Evolutionary conservation across 2,113 vertebrate species (phyloP), one percentile per base, ranked within the genome.

Genomic region (Cryptoleucopteryx plumbea): DNA sequence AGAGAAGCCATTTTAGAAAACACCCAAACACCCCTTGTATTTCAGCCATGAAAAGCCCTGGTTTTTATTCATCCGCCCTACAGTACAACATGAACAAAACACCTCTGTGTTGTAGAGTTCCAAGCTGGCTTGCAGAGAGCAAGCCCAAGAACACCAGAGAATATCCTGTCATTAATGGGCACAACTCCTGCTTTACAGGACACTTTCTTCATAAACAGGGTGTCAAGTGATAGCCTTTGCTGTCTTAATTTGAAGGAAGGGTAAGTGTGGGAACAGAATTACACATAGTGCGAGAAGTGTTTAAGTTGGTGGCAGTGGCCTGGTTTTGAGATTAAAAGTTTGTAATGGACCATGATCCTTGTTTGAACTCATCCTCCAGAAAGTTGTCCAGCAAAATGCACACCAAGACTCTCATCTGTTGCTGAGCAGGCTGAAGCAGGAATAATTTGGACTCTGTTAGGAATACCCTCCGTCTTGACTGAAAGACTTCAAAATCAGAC

Each of bases 61-160:
- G 4, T 0, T 61, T 75, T 86, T 66, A 38, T 62, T 48, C 16
- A 11, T 5, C 11, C 9, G 84, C 4, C 45, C 7, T 19, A 13
- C 17, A 16, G 5, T 32, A 61, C 34, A 68, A 26, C 17, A 45
- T 29, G 36, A 62, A 42, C 13, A 80, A 61, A 86, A 10, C 23
- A 67, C 14, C 8, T 62, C 32, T 50, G 1, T 25, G 3, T 16
- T 43, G n/a, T 36, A 53, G 45, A 22, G 58, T 70, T 88, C n/a
- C 29, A 38, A 17, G 10, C 11, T 61, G 13, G 17, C 32, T 71
- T 45, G 11, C 8, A 36, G 72, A 70, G 3, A 65, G 8, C 16
- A 72, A 85, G 5, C 12, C 8, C 0, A 0, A 58, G 19, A 56
- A 58, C 16, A 53, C 10, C 8, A 0, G 1, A 58, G 19, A 56